Evolutionary conservation across 1,140 invertebrate genomes (phyloP).

Genomic region (Luehdorfia chinensis): DNA sequence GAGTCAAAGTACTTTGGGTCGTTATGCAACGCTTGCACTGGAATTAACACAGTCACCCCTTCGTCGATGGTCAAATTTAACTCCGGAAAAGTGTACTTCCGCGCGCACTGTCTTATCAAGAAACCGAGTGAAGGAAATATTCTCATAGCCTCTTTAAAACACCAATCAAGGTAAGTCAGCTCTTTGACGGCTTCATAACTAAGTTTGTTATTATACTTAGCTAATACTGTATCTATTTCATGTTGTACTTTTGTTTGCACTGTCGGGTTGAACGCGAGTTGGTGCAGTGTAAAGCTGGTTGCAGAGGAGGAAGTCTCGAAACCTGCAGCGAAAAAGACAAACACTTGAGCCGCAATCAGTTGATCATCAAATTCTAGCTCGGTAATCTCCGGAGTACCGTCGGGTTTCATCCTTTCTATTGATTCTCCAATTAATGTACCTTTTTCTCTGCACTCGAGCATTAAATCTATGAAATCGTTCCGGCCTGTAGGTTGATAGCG

Average conservation of each 20-base stretch:
- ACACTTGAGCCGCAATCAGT: conserved; percentile 72
- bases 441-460: conserved; percentile 43
- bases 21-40: conserved; percentile 72
- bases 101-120: conserved; percentile 55
- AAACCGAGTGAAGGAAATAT: conserved; percentile 57
- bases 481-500: conserved; percentile 41
- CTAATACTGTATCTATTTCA: conserved; percentile 77
- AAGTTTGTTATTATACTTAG: conserved; percentile 51
- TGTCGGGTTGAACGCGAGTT: conserved; percentile 77
- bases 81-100: conserved; percentile 66
- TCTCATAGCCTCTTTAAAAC: conserved; percentile 73
- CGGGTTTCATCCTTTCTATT: neutral
- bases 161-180: conserved; percentile 67
- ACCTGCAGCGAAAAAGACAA: conserved; percentile 79
- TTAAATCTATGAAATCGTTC: conserved; percentile 76
- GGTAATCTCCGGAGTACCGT: conserved; percentile 26
- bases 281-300: conserved; percentile 75
- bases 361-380: conserved; percentile 29
- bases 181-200: conserved; percentile 71
- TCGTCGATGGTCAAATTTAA: conserved; percentile 56
- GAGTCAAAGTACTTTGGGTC: conserved; percentile 76
- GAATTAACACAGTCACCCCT: conserved; percentile 52
- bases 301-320: conserved; percentile 80
- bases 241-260: conserved; percentile 77
- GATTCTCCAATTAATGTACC: conserved; percentile 1